phyloP scores from a whole-genome alignment of 2,113 vertebrate species.

The Pionites leucogaster region DNA sequence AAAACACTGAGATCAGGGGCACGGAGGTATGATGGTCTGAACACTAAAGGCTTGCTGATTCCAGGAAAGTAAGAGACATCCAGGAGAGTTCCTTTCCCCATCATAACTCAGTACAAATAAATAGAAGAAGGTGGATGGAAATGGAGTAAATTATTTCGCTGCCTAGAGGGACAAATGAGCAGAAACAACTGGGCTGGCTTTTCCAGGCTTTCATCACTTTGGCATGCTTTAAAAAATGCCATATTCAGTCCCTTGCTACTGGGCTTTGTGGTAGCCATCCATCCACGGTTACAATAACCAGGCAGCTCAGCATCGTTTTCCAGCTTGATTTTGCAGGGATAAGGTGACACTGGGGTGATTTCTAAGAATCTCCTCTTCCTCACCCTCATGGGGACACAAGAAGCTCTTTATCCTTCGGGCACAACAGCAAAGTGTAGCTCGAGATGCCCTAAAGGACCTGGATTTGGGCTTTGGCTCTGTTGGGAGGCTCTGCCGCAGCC shows the following conservation, averaged over 20 bases:
- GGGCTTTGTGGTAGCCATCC: neutral
- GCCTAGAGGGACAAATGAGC: neutral
- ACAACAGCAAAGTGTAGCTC: neutral
- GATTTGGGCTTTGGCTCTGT: neutral
- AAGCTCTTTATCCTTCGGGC: neutral
- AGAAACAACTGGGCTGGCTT: neutral
- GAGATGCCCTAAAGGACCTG: fast-evolving
- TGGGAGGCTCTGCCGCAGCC: neutral
- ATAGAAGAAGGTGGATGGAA: slow-evolving; percentile 20
- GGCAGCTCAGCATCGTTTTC: neutral
- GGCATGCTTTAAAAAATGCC: neutral
- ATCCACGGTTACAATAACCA: neutral
- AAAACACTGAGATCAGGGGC: neutral
- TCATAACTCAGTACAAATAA: neutral
- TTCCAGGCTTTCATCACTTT: neutral
- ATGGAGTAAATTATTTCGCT: slow-evolving; percentile 27
- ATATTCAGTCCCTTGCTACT: neutral
- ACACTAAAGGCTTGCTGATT: slow-evolving; percentile 1
- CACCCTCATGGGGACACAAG: neutral
- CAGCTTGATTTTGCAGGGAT: neutral
- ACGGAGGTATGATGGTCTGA: neutral
- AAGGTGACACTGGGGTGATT: neutral
- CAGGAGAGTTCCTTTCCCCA: neutral
- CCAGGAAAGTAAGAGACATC: neutral
- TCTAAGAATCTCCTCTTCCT: neutral